Percentiles rank a stretch among this genome's conserved stretches.
These are phyloP conservation scores for Hippasteria phrygiana DNA, from an alignment of 53 echinoderm and acorn worm species.

Conservation along the genomic window DNA sequence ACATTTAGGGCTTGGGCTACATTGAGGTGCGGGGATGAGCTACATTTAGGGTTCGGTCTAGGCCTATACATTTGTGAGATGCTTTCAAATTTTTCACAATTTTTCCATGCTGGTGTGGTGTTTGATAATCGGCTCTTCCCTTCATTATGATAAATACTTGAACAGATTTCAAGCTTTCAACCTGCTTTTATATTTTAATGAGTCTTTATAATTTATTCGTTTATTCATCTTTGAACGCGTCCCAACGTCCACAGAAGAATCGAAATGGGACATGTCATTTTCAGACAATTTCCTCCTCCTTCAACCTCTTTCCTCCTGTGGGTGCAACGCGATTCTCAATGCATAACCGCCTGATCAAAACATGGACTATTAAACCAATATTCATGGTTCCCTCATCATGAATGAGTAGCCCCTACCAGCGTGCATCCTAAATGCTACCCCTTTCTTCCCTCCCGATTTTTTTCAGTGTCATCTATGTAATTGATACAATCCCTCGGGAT, in stretches of 20 bases:
- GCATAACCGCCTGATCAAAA: background rate
- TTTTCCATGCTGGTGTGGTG: no score
- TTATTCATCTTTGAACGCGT: constrained; percentile 1
- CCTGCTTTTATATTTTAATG: background rate
- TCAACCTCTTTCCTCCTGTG: background rate
- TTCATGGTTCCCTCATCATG: background rate
- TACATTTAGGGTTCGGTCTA: no score
- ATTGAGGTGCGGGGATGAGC: no score
- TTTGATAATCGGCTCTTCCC: no score
- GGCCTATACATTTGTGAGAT: no score
- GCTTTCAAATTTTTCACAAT: no score
- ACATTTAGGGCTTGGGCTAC: no score
- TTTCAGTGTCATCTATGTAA: background rate
- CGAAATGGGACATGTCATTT: background rate
- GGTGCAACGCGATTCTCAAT: background rate
- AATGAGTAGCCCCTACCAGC: background rate
- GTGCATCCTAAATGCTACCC: constrained; percentile 14
- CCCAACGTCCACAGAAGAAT: background rate
- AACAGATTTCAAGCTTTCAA: no score
- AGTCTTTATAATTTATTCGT: background rate
- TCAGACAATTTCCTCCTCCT: background rate
- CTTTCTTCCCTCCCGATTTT: background rate
- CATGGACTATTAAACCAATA: background rate
- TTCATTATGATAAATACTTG: no score
- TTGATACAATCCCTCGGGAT: constrained; percentile 54